Conservation (phyloP, 1,140 invertebrate genomes). For the Bombus huntii region DNA sequence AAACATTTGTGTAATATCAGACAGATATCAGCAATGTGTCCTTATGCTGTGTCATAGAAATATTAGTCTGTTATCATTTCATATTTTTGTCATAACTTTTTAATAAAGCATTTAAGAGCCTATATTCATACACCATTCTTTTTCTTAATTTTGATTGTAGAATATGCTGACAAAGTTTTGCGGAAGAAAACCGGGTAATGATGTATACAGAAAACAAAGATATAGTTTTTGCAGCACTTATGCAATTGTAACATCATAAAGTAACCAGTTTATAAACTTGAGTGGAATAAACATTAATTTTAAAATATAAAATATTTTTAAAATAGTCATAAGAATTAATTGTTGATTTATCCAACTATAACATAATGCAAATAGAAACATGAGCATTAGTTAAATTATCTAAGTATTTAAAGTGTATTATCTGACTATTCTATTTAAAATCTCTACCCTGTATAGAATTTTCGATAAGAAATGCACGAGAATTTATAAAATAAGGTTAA, state of each 20-base stretch:
- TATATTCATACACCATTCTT: no score
- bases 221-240: not conserved
- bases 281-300: not conserved
- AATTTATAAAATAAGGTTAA: constrained; percentile 16
- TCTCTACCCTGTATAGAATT: not conserved
- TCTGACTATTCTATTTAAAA: not conserved
- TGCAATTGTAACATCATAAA: constrained; percentile 8
- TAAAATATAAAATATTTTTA: not conserved
- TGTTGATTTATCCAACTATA: not conserved
- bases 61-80: no score
- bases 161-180: no score
- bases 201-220: not conserved
- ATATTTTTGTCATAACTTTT: no score
- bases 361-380: not conserved
- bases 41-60: no score
- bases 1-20: no score
- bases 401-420: not conserved
- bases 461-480: not conserved
- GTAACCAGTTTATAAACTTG: not conserved
- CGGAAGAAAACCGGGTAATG: no score
- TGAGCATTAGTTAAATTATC: not conserved
- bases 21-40: no score
- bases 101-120: no score
- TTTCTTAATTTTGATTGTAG: no score
- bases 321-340: not conserved